phyloP scores from a whole-genome alignment of 2,888 invertebrate species.

The Lasioglossum vierecki region DNA sequence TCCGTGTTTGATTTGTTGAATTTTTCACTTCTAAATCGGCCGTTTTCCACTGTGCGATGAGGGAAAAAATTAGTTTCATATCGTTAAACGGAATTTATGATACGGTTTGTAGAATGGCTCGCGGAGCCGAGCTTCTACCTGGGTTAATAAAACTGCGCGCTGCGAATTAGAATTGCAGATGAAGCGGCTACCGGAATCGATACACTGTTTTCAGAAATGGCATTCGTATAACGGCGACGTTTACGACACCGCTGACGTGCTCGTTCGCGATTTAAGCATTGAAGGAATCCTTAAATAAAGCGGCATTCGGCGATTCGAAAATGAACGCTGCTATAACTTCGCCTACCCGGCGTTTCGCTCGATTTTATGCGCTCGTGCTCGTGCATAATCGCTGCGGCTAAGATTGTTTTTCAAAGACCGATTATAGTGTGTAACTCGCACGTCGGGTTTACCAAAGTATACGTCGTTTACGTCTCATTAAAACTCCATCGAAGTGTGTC shows the following conservation, averaged over 20 bases:
- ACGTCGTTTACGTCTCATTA: background rate
- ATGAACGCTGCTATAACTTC: background rate
- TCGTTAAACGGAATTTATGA: constrained; percentile 19
- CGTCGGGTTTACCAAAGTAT: no score
- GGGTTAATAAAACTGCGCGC: constrained; percentile 14
- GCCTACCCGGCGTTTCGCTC: background rate
- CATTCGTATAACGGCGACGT: constrained; percentile 4
- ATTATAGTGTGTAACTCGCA: background rate
- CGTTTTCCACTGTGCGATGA: no score
- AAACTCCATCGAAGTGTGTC: background rate
- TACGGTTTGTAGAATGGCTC: background rate
- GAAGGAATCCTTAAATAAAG: background rate
- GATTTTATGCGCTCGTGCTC: background rate
- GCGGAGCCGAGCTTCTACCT: background rate
- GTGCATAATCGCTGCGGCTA: background rate
- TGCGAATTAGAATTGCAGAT: constrained; percentile 39
- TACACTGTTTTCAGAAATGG: constrained; percentile 6
- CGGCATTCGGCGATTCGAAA: background rate
- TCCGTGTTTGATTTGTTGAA: no score
- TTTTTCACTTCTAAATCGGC: no score
- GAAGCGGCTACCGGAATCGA: constrained; percentile 24
- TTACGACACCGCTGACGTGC: background rate
- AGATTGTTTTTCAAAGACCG: background rate
- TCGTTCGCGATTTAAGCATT: constrained; percentile 3
- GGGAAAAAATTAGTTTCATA: constrained; percentile 12